Evolutionary conservation across 2,113 vertebrate genomes (phyloP).

Genomic region (Tonatia bakeri): DNA sequence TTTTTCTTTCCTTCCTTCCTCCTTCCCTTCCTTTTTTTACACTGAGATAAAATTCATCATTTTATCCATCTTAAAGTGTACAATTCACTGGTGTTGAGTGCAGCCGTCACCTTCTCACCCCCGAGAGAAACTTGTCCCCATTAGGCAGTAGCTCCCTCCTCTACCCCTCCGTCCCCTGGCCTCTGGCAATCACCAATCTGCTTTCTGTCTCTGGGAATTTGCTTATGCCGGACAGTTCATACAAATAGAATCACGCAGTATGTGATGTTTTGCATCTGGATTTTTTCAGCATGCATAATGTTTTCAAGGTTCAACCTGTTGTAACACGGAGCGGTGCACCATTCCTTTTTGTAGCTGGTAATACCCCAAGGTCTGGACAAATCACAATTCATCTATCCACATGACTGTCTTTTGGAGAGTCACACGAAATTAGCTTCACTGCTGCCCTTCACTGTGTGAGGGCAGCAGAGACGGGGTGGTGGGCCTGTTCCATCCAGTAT

Average conservation of each 20-base stretch:
- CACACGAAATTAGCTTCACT: neutral
- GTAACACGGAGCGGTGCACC: neutral
- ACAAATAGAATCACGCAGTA: neutral
- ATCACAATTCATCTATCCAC: neutral
- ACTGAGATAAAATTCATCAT: neutral
- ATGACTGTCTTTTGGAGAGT: neutral
- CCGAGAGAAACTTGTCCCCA: neutral
- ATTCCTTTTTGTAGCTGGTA: neutral
- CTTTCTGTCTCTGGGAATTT: neutral
- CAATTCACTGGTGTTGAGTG: neutral
- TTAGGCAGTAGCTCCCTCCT: neutral
- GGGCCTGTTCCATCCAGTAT: too few relatives aligned
- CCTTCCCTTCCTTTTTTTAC: too few relatives aligned
- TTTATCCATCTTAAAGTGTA: neutral
- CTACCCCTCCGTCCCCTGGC: fast-evolving
- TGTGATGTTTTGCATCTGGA: neutral
- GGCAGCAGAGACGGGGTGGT: neutral
- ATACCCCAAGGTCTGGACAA: fast-evolving
- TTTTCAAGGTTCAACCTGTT: neutral
- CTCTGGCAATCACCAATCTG: neutral
- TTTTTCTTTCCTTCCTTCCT: neutral
- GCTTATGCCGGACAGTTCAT: too few relatives aligned
- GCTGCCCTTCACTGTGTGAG: neutral
- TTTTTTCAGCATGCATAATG: neutral
- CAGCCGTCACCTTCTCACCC: neutral